Evolutionary conservation across 2,888 invertebrate genomes (phyloP).

Genomic region (Venusia cambrica): DNA sequence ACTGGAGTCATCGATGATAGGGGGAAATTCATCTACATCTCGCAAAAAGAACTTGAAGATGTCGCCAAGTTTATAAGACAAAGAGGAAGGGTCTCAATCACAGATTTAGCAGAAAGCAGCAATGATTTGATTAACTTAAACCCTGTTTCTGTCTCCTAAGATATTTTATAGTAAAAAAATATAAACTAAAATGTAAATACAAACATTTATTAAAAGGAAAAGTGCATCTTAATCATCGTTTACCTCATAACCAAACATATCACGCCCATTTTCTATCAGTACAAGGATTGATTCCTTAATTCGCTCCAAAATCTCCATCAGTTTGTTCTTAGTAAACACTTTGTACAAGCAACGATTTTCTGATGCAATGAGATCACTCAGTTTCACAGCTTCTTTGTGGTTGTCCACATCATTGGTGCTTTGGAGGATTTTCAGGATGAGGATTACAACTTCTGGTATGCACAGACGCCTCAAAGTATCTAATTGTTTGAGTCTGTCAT

Average conservation of each 20-base stretch:
- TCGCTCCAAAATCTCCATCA: constrained; percentile 88
- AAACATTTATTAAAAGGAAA: constrained; percentile 50
- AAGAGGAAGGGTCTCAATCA: constrained; percentile 95
- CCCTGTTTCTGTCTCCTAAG: constrained; percentile 66
- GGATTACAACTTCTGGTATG: constrained; percentile 90
- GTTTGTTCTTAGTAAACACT: constrained; percentile 88
- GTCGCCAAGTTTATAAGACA: constrained; percentile 98
- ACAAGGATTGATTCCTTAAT: constrained; percentile 89
- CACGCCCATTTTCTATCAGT: constrained; percentile 87
- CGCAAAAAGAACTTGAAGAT: constrained; percentile 92
- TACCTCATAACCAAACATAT: constrained; percentile 89
- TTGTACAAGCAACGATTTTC: constrained; percentile 90
- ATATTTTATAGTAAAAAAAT: constrained; percentile 34
- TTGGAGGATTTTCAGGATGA: constrained; percentile 90
- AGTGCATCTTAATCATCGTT: constrained; percentile 43
- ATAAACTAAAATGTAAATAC: constrained; percentile 43
- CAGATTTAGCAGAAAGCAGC: constrained; percentile 96
- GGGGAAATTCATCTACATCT: constrained; percentile 99
- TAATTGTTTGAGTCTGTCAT: constrained; percentile 85
- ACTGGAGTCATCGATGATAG: constrained; percentile 99
- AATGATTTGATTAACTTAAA: constrained; percentile 94
- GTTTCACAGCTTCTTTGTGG: constrained; percentile 84
- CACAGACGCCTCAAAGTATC: constrained; percentile 88
- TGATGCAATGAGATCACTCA: constrained; percentile 89
- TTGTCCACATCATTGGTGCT: constrained; percentile 88